A percentile compares a stretch with the other conserved stretches of the same genome.
Evolutionary conservation across 1,140 invertebrate species (phyloP).

Genomic region (Aphidius ervi): DNA sequence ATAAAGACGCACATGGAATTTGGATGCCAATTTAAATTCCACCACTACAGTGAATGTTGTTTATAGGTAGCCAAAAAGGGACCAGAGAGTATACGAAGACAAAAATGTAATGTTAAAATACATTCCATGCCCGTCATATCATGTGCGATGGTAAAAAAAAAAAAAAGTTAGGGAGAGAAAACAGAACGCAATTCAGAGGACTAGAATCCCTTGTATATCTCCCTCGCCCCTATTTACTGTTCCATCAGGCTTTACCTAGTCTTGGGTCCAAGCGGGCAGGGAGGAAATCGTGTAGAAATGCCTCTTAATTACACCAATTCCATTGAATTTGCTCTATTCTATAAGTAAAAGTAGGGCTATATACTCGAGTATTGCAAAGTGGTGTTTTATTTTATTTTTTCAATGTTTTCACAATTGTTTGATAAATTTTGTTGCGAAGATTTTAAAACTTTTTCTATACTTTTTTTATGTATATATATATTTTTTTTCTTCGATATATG

Average conservation of each 20-base stretch:
- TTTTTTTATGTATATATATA: no score
- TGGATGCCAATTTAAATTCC: slow-evolving; percentile 43
- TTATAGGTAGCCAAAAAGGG: background rate
- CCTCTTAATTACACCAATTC: slow-evolving; percentile 56
- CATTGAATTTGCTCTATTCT: slow-evolving; percentile 42
- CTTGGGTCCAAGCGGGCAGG: slow-evolving; percentile 9
- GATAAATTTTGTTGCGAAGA: slow-evolving; percentile 5
- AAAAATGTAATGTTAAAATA: background rate
- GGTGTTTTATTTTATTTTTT: slow-evolving; percentile 29
- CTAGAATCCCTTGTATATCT: slow-evolving; percentile 18
- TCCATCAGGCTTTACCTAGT: slow-evolving; percentile 30
- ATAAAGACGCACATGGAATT: slow-evolving; percentile 14
- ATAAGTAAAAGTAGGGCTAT: slow-evolving; percentile 9
- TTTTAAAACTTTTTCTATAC: no score
- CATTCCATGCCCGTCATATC: slow-evolving; percentile 9
- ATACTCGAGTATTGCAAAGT: slow-evolving; percentile 38
- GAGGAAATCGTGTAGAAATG: slow-evolving; percentile 50
- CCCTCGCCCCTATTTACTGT: slow-evolving; percentile 43
- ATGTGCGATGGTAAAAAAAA: slow-evolving; percentile 5
- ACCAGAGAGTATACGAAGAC: no score
- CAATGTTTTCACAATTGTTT: slow-evolving; percentile 3
- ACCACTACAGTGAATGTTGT: background rate
- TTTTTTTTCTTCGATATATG: no score
- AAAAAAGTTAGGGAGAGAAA: slow-evolving; percentile 8
- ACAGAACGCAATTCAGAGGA: slow-evolving; percentile 3